Percentiles rank a stretch among this genome's conserved stretches.
Evolutionary conservation across 2,113 vertebrate genomes (phyloP).

Genomic region (Eolophus roseicapilla): DNA sequence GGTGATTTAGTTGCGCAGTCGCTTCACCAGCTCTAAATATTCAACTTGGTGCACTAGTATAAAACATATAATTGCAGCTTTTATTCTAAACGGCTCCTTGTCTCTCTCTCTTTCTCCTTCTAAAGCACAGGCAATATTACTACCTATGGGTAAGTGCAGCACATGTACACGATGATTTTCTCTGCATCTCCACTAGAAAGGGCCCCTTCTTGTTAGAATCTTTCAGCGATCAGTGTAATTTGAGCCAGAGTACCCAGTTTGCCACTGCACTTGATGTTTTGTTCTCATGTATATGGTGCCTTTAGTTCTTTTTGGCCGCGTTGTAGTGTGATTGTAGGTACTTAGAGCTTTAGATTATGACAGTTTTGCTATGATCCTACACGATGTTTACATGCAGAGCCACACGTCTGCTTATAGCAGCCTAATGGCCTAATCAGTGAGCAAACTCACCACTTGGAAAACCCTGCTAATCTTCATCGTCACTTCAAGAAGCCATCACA

Average conservation of each 20-base stretch:
- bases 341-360: rapidly evolving
- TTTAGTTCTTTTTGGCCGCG: not conserved
- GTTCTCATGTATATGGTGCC: rapidly evolving
- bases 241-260: not conserved
- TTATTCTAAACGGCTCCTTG: not conserved
- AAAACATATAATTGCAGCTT: not conserved
- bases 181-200: not conserved
- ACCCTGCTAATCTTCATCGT: not conserved
- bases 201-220: not conserved
- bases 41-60: not conserved
- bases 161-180: not conserved
- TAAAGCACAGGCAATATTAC: not conserved
- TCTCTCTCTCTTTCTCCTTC: not conserved
- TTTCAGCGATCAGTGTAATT: not conserved
- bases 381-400: not conserved
- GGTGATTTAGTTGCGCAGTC: not conserved
- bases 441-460: rapidly evolving
- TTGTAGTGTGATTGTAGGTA: rapidly evolving
- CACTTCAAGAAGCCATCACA: not conserved
- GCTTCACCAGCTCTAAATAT: not conserved
- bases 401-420: not conserved
- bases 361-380: not conserved
- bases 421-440: not conserved
- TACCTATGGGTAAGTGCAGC: not conserved
- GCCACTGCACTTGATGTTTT: not conserved